Evolutionary conservation across 2,797 vertebrate species (phyloP), one percentile per base, ranked within the genome.

Genomic region (Telmatherina bonti): DNA sequence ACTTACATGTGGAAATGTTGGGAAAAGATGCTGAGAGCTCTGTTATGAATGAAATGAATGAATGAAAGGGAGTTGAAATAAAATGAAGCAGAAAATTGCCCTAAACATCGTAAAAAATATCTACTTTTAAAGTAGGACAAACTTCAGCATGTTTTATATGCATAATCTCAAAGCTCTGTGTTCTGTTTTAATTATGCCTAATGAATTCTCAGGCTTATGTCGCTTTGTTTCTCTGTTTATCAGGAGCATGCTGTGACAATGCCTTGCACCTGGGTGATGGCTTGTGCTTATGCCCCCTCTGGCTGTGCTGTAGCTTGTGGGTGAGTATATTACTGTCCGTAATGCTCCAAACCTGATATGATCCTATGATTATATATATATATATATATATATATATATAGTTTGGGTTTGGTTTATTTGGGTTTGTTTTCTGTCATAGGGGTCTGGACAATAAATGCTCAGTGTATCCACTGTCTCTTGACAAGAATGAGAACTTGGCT

Each of bases 231-330:
- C 85, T 84, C 67, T 91, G 75, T 84, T 67, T 41, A 58, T 75
- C 45, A 99, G 98, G 98, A 99, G 51, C 98, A 99, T 0, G 98
- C 98, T 0, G 98, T 99, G 87, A 99, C 98, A 0, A 99, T 99
- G 98, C 98, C 98, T 0, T 99, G 98, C 87, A 99, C 98, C 41
- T 99, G 98, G 98, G 98, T 99, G 88, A 99, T 99, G 98, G 98
- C 98, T 0, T 99, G 98, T 63, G 98, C 97, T 0, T 99, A 99
- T 0, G 97, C 97, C 20, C 98, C 98, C 0, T 99, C 98, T 0
- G 98, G 98, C 81, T 99, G 98, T 36, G 98, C 98, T 72, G 96
- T 99, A 20, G 98, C 98, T 16, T 99, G 98, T 80, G 98, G 98
- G 98, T 99, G 84, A 97, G 97, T 93, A 55, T 36, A 47, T 49